phyloP scores from a whole-genome alignment of 2,888 invertebrate species.

The Alviniconcha strummeri region DNA sequence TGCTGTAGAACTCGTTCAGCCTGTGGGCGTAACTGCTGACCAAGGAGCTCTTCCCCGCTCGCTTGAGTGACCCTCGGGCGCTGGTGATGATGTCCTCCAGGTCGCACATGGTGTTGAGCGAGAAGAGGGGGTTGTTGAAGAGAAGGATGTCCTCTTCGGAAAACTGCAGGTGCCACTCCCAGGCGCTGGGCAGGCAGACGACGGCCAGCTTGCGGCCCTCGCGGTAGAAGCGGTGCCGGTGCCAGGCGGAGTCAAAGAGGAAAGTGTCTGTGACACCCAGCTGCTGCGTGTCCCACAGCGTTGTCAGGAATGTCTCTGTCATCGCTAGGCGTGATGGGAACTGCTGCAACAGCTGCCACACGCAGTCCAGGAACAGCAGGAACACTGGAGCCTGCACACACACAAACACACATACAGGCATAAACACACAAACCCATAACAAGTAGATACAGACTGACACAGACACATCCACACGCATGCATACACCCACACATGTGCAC shows the following conservation, averaged over 20 bases:
- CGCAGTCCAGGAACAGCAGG: conserved; percentile 93
- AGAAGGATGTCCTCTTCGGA: conserved; percentile 85
- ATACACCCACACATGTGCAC: background rate
- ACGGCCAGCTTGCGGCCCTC: conserved; percentile 50
- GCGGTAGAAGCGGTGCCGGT: conserved; percentile 80
- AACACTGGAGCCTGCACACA: conserved; percentile 86
- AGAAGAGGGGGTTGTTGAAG: conserved; percentile 88
- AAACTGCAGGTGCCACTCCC: conserved; percentile 95
- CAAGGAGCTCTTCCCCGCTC: conserved; percentile 39
- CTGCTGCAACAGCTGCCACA: conserved; percentile 92
- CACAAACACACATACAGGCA: background rate
- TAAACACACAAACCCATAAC: background rate
- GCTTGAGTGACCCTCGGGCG: conserved; percentile 36
- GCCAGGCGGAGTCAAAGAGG: conserved; percentile 90
- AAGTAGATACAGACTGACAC: background rate
- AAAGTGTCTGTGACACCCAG: conserved; percentile 94
- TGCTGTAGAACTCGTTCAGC: conserved; percentile 29
- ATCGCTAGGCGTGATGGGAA: conserved; percentile 93
- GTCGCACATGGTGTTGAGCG: conserved; percentile 45
- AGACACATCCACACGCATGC: background rate
- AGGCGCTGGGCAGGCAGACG: conserved; percentile 76
- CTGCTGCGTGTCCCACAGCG: conserved; percentile 92
- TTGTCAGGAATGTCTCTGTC: conserved; percentile 92
- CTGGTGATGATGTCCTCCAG: conserved; percentile 40
- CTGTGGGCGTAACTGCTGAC: conserved; percentile 37